phyloP scores from a whole-genome alignment of 2,797 vertebrate genomes.

The Ibycter americanus region DNA sequence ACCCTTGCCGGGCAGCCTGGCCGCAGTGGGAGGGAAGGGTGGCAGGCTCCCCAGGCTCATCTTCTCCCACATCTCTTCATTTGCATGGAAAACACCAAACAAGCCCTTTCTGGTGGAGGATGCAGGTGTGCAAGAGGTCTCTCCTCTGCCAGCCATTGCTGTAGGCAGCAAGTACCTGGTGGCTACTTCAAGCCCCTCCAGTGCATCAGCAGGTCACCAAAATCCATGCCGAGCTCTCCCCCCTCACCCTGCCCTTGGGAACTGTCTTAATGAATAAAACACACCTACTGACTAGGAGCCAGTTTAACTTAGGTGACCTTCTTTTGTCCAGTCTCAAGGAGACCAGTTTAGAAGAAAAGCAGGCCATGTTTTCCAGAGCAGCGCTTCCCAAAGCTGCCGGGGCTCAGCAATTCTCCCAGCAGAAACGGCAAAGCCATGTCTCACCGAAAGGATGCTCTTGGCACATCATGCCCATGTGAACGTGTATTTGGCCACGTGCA shows the following conservation, averaged over 20 bases:
- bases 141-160: background rate
- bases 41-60: background rate
- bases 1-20: background rate
- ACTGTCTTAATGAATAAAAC: background rate
- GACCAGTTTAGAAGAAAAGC: background rate
- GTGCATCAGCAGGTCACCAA: background rate
- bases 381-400: background rate
- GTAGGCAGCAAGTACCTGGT: background rate
- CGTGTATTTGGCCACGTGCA: rapidly evolving
- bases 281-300: background rate
- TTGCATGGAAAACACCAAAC: background rate
- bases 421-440: background rate
- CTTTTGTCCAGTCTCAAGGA: background rate
- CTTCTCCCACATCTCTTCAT: background rate
- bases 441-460: background rate
- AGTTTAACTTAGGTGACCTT: background rate
- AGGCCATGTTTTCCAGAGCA: background rate
- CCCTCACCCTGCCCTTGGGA: background rate
- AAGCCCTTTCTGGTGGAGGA: background rate
- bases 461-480: background rate
- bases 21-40: rapidly evolving
- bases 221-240: background rate
- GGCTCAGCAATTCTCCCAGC: background rate
- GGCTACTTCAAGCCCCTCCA: background rate
- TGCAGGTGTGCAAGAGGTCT: background rate